Conservation (phyloP, 1,140 invertebrate species). For the Meloidogyne exigua region DNA sequence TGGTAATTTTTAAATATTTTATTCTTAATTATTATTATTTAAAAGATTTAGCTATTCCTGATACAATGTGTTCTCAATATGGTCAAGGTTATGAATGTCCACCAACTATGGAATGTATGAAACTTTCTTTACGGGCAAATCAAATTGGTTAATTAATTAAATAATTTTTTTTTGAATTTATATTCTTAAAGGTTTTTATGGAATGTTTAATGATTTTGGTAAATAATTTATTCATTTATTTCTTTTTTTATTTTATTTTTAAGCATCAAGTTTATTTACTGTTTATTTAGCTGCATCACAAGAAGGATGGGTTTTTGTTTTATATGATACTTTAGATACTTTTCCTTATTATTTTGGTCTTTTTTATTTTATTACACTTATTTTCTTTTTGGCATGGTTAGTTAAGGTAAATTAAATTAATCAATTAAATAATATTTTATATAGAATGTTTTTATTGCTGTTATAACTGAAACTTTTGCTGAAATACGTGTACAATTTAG, state of each 20-base stretch:
- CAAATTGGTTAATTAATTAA: slow-evolving; percentile 24
- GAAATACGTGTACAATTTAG: slow-evolving; percentile 99
- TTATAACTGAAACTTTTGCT: slow-evolving; percentile 99
- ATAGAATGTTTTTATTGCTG: slow-evolving; percentile 99
- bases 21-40: not conserved
- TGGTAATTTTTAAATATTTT: slow-evolving; percentile 22
- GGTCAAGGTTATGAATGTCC: slow-evolving; percentile 85
- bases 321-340: slow-evolving; percentile 97
- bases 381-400: slow-evolving; percentile 98
- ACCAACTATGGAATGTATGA: slow-evolving; percentile 82
- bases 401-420: slow-evolving; percentile 74
- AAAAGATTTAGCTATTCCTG: slow-evolving; percentile 86
- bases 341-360: slow-evolving; percentile 91
- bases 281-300: slow-evolving; percentile 98
- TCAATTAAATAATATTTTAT: slow-evolving; percentile 16
- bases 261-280: slow-evolving; percentile 73
- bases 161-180: not conserved
- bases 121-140: slow-evolving; percentile 18
- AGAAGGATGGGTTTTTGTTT: slow-evolving; percentile 99
- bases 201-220: slow-evolving; percentile 88
- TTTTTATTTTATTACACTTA: slow-evolving; percentile 96
- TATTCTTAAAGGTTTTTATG: slow-evolving; percentile 50
- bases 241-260: slow-evolving; percentile 31
- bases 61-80: slow-evolving; percentile 92
- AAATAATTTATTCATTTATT: slow-evolving; percentile 11